Evolutionary conservation across 2,113 vertebrate genomes (phyloP).

Genomic region (Natator depressus): DNA sequence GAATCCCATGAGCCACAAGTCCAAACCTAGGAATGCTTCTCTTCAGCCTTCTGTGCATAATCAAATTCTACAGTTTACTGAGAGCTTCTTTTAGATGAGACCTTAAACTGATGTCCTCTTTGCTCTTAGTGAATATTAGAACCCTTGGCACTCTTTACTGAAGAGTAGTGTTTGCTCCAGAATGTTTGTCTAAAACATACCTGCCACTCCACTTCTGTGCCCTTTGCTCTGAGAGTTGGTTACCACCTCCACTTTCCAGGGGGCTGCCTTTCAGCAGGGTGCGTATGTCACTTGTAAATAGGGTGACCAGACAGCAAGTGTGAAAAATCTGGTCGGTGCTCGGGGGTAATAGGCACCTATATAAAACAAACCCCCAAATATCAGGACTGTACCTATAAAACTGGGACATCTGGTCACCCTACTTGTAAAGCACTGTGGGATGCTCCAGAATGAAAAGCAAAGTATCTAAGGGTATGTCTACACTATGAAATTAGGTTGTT

Average conservation of each 20-base stretch:
- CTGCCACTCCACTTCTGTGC: fast-evolving
- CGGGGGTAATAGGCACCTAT: too few relatives aligned
- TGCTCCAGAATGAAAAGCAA: not conserved
- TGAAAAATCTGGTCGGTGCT: too few relatives aligned
- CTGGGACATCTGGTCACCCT: too few relatives aligned
- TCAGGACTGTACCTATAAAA: too few relatives aligned
- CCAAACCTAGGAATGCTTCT: not conserved
- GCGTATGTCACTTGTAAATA: not conserved
- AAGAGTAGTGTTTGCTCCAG: fast-evolving
- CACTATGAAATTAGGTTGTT: too few relatives aligned
- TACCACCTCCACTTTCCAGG: not conserved
- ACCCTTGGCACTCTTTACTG: not conserved
- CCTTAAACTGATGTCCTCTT: not conserved
- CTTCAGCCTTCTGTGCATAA: not conserved
- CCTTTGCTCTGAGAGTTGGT: not conserved
- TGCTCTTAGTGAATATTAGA: not conserved
- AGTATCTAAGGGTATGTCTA: too few relatives aligned
- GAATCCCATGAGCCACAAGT: fast-evolving
- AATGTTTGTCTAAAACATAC: fast-evolving
- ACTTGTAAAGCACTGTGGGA: not conserved
- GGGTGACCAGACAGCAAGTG: too few relatives aligned
- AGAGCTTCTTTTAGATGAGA: not conserved
- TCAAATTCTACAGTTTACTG: not conserved
- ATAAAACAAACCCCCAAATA: too few relatives aligned
- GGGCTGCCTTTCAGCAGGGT: not conserved